phyloP scores from a whole-genome alignment of 1,140 invertebrate genomes.

The Phocides pigmalion region DNA sequence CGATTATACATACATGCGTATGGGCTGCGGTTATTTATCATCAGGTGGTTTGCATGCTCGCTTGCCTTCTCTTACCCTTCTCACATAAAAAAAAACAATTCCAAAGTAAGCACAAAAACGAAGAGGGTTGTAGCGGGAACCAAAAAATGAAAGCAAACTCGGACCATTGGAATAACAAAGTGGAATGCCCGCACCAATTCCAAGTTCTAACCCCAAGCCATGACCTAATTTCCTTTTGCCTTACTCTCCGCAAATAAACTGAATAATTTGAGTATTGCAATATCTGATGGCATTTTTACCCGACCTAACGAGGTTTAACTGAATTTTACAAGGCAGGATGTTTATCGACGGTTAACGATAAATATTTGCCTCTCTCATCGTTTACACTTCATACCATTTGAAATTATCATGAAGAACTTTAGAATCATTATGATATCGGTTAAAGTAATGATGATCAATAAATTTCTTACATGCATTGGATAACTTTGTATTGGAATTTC shows the following conservation, averaged over 20 bases:
- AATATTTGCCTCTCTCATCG: too few relatives aligned
- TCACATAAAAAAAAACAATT: too few relatives aligned
- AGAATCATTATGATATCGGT: too few relatives aligned
- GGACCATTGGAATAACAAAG: not conserved
- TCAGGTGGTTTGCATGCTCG: too few relatives aligned
- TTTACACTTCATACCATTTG: too few relatives aligned
- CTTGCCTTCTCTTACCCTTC: too few relatives aligned
- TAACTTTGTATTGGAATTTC: too few relatives aligned
- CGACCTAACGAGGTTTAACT: not conserved
- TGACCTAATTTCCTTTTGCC: constrained; percentile 3
- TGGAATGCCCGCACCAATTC: constrained; percentile 6
- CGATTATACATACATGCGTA: too few relatives aligned
- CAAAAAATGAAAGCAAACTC: not conserved
- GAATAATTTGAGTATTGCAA: constrained; percentile 5
- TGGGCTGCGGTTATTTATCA: too few relatives aligned
- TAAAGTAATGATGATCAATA: too few relatives aligned
- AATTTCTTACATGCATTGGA: too few relatives aligned
- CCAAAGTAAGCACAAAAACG: not conserved
- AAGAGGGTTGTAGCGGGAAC: not conserved
- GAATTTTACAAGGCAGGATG: not conserved
- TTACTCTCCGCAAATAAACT: constrained; percentile 5
- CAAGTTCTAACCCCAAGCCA: constrained; percentile 6
- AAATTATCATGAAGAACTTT: too few relatives aligned
- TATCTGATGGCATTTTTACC: constrained; percentile 6
- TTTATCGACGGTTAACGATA: not conserved